phyloP scores from a whole-genome alignment of 2,113 vertebrate species.

The Nipponia nippon region DNA sequence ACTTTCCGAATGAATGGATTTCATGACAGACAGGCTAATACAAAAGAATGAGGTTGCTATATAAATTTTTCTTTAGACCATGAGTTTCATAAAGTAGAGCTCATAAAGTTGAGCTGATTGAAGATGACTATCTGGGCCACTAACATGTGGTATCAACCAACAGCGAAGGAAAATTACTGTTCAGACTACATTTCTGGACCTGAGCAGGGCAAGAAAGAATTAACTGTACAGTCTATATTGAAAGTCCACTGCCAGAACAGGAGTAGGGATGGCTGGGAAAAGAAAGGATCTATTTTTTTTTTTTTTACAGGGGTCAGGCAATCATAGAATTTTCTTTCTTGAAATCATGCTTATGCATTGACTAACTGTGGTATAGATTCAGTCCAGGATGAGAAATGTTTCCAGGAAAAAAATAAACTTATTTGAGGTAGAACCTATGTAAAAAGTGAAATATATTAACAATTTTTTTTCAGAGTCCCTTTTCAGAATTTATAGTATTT shows the following conservation, averaged over 20 bases:
- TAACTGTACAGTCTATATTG: neutral
- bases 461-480: neutral
- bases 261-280: neutral
- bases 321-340: neutral
- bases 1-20: neutral
- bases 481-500: neutral
- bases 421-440: neutral
- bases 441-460: neutral
- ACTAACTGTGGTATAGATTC: neutral
- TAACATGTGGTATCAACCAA: neutral
- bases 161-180: neutral
- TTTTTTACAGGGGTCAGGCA: neutral
- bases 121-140: neutral
- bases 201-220: neutral
- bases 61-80: neutral
- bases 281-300: neutral
- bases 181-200: neutral
- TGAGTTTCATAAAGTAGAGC: neutral
- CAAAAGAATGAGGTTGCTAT: neutral
- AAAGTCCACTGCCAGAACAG: neutral
- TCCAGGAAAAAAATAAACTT: neutral
- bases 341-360: neutral
- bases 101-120: neutral
- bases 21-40: neutral
- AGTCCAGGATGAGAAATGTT: neutral